phyloP scores from a whole-genome alignment of 2,888 invertebrate species.

The Trileptium ribeirensis region DNA sequence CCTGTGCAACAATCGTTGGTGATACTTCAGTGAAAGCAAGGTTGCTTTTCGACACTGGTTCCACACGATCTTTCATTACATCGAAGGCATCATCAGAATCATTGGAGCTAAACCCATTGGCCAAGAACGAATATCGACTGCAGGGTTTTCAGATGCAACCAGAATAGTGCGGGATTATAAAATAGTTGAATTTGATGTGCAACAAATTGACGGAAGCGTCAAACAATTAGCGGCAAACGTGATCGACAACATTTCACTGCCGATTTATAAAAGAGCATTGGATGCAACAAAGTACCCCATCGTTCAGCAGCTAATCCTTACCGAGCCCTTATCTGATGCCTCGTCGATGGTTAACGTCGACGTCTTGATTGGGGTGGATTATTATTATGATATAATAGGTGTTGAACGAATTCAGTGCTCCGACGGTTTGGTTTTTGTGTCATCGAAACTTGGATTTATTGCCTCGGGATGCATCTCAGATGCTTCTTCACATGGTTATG shows the following conservation, averaged over 20 bases:
- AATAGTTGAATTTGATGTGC: background rate
- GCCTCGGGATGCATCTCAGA: background rate
- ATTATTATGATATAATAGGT: background rate
- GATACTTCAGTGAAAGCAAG: background rate
- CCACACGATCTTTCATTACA: background rate
- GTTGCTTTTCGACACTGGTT: background rate
- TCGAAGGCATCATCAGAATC: background rate
- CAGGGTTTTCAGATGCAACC: background rate
- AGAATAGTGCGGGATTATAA: background rate
- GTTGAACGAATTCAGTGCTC: background rate
- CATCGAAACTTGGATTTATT: constrained; percentile 6
- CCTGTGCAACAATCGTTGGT: background rate
- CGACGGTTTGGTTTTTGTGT: constrained; percentile 1
- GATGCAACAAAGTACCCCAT: background rate
- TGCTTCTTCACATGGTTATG: background rate
- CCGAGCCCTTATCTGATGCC: background rate
- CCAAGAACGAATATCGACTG: background rate
- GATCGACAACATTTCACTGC: background rate
- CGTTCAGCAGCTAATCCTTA: background rate
- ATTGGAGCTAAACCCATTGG: background rate
- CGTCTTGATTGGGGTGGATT: background rate
- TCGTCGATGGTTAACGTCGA: background rate
- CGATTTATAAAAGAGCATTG: background rate
- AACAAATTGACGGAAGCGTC: background rate
- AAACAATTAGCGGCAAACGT: background rate